Evolutionary conservation across 2,888 invertebrate species (phyloP), one percentile per base, ranked within the genome.

Genomic region (Lampropteryx suffumata): DNA sequence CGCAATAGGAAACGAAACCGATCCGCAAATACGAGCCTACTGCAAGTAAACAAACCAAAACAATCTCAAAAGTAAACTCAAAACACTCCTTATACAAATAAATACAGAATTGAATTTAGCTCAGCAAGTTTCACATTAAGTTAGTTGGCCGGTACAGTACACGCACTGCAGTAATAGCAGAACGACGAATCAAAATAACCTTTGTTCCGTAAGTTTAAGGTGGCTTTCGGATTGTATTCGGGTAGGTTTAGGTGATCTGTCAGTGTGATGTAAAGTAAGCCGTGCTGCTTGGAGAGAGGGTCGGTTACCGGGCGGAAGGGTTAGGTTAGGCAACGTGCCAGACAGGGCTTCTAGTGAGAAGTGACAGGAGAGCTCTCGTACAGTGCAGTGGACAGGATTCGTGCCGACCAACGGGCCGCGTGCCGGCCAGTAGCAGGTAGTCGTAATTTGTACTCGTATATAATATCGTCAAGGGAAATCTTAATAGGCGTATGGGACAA

Each of bases 11-110:
- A 62, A 48, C 48, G 57, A 55, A 55, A 56, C 57, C 53, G 54
- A 59, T 51, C 58, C 59, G 57, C 65, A 49, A 60, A 55, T 55
- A 58, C 48, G 54, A 49, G 45, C 59, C 48, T 57, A 28, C 27
- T 29, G 13, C 56, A 44, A 55, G 57, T 55, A 57, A 57, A 57
- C 52, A 54, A 44, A 32, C 17, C 39, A 27, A 9, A 14, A 21
- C 36, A 14, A 32, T 12, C 53, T 44, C 47, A 30, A 21, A 33
- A 12, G 2, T 2, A 0, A 34, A 14, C 4, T 40, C 40, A 48
- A 13, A 39, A 32, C 45, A 17, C 6, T 12, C 41, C 17, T 6
- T 55, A 47, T 28, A 0, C 0, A 0, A 0, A n/a, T 11, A 1
- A 0, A 0, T 0, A 24, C 51, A 58, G 34, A 41, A 51, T 39